Conservation (phyloP, 2,797 vertebrate species). For the Hybognathus amarus region DNA sequence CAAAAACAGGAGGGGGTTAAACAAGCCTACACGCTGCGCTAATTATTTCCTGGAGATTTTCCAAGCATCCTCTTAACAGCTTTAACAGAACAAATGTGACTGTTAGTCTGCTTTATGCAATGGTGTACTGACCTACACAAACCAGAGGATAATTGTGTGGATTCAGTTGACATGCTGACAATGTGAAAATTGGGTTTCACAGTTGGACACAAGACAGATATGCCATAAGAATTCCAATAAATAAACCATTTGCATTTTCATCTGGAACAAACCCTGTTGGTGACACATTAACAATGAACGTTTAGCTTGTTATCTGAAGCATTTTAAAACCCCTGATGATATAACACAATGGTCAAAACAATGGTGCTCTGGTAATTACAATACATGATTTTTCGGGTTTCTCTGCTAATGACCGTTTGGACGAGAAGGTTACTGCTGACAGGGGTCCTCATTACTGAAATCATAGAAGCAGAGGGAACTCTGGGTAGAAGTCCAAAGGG, state of each 20-base stretch:
- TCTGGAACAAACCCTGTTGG: slow-evolving; percentile 14
- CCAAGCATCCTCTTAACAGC: slow-evolving; percentile 19
- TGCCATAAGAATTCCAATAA: slow-evolving; percentile 11
- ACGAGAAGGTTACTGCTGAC: slow-evolving; percentile 33
- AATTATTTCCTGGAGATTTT: slow-evolving; percentile 38
- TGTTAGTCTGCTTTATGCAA: slow-evolving; percentile 26
- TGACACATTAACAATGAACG: neutral
- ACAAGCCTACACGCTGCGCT: slow-evolving; percentile 30
- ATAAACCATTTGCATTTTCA: slow-evolving; percentile 21
- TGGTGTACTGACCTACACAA: slow-evolving; percentile 15
- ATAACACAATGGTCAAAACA: slow-evolving; percentile 5
- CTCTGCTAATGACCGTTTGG: slow-evolving; percentile 31
- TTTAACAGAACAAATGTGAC: slow-evolving; percentile 31
- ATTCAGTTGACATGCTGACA: slow-evolving; percentile 25
- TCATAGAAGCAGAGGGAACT: slow-evolving; percentile 28
- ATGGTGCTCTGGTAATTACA: neutral
- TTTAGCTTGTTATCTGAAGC: slow-evolving; percentile 4
- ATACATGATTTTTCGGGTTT: neutral
- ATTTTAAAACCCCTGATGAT: slow-evolving; percentile 17
- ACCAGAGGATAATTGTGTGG: slow-evolving; percentile 26
- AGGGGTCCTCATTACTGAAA: slow-evolving; percentile 42
- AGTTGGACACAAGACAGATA: slow-evolving; percentile 20
- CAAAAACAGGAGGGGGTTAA: slow-evolving; percentile 13
- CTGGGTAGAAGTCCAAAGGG: slow-evolving; percentile 26
- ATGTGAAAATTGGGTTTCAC: slow-evolving; percentile 36